Base-by-base conservation (phyloP, 2,888 invertebrate genomes). In the Microplitis manilae region DNA sequence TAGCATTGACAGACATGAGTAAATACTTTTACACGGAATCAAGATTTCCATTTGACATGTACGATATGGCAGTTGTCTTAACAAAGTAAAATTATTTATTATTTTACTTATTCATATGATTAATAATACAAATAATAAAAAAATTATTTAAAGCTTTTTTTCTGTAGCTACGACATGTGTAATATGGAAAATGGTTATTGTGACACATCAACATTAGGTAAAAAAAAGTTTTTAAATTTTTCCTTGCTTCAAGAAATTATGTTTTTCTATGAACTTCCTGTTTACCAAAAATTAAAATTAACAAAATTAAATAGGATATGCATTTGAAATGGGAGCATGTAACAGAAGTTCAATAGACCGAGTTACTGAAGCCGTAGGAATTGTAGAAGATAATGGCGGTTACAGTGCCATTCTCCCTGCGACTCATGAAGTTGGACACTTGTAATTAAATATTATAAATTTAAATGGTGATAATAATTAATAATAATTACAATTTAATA, bases 381-480 rank as follows among this genome's bases (percentile, higher is more conserved):
- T 89, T n/a, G 80, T 87, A n/a, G 87, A 89, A 74, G 89, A 89
- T 74, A 85, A 88, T 76, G 87, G 87, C 61, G 88, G 87, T 30
- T 89, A 83, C 78, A 81, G 83, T 64, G 87, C 85, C 5, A 85
- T 88, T 59, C 81, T 88, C 77, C 84, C 86, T 6, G 81, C 86
- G 13, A 84, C 87, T 76, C 88, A 89, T 68, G 88, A 88, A 83
- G 62, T 89, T 41, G 88, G 86, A 2, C 88, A 89, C 78, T 79
- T 89, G 88, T 88, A 80, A 83, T 86, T 83, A 65, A 7, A 65
- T 72, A 50, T 41, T 17, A 2, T 30, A 9, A 74, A n/a, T 64
- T 61, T n/a, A 50, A 68, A 75, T 17, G 50, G 39, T 40, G 20
- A 4, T 39, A 30, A 13, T 50, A 62, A 9, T 20, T 61, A 39